phyloP scores from a whole-genome alignment of 2,797 vertebrate species.

The Lemur catta region DNA sequence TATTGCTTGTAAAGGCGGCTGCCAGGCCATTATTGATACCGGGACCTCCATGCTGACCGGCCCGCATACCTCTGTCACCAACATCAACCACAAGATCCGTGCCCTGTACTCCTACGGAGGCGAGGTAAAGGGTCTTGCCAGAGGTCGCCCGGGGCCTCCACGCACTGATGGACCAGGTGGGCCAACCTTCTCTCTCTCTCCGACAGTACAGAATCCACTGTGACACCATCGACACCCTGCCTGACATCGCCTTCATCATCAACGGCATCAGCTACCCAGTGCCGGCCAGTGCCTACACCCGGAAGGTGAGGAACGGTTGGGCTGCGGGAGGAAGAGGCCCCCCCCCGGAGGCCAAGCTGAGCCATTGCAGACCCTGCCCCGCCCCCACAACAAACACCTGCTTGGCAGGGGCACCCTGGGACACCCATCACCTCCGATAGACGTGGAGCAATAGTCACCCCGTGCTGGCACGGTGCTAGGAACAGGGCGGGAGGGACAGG shows the following conservation, averaged over 20 bases:
- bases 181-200: background rate
- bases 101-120: background rate
- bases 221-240: background rate
- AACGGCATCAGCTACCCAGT: constrained; percentile 63
- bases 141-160: background rate
- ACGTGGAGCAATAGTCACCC: background rate
- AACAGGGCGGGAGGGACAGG: background rate
- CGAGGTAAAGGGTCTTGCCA: constrained; percentile 54
- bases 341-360: background rate
- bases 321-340: no score
- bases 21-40: constrained; percentile 46
- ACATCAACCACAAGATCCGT: background rate
- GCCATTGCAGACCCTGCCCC: background rate
- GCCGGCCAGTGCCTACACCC: constrained; percentile 76
- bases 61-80: background rate
- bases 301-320: constrained; percentile 66
- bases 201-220: constrained; percentile 74
- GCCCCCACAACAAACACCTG: background rate
- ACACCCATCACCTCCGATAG: background rate
- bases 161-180: accelerated
- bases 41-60: constrained; percentile 45
- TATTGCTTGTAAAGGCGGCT: background rate
- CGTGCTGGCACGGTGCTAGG: accelerated
- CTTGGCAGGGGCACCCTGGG: background rate
- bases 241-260: constrained; percentile 78